phyloP scores from a whole-genome alignment of 2,888 invertebrate genomes.

The Noctua janthina region DNA sequence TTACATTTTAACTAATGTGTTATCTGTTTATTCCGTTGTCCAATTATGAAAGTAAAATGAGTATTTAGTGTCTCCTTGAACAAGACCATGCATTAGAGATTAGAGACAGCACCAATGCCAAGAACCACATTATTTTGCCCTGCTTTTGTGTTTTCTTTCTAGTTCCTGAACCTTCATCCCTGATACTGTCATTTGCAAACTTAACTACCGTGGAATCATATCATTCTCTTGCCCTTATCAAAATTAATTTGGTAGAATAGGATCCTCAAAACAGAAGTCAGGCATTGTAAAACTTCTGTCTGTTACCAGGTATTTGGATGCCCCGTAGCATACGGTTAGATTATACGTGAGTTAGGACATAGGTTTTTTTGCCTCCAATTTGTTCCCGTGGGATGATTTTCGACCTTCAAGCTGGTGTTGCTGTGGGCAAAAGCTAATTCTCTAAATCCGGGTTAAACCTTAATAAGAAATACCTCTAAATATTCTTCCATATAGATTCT shows the following conservation, averaged over 20 bases:
- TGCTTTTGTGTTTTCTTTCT: background rate
- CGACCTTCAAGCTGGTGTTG: background rate
- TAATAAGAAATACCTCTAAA: background rate
- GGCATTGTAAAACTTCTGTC: too few relatives aligned
- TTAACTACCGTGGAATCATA: background rate
- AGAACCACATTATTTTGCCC: background rate
- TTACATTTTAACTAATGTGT: background rate
- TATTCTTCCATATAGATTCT: conserved; percentile 7
- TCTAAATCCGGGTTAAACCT: background rate
- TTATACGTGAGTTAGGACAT: background rate
- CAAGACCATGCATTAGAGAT: background rate
- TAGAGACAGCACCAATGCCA: background rate
- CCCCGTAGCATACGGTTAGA: background rate
- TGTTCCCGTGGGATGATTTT: background rate
- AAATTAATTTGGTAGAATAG: background rate
- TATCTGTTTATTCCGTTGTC: background rate
- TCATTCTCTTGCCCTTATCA: background rate
- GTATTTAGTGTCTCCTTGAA: conserved; percentile 1
- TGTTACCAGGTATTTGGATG: background rate
- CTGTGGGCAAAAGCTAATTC: background rate
- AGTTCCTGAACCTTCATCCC: background rate
- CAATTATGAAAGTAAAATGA: background rate
- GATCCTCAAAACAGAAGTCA: background rate
- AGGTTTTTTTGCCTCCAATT: background rate
- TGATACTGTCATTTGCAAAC: background rate